Evolutionary conservation across 2,888 invertebrate genomes (phyloP), one percentile per base, ranked within the genome.

Genomic region (Leptopterna dolabrata): DNA sequence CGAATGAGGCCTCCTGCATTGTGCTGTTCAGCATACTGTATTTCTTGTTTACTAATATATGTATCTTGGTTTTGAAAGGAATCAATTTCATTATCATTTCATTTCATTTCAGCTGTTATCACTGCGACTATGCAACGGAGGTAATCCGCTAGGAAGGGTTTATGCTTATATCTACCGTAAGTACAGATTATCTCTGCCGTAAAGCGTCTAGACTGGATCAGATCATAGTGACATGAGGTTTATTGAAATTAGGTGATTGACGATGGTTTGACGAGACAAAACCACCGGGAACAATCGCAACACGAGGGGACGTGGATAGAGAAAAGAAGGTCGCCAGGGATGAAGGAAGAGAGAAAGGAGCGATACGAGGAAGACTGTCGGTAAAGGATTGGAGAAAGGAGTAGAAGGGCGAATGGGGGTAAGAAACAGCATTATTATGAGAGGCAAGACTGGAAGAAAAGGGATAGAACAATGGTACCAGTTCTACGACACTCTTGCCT

Each of bases 401-500:
- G 19, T 63, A 63, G 63, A 63, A 45, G 14, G 45, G 29, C 16
- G 24, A 55, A 45, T 36, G n/a, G 86, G 87, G 78, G 76, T 88
- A 88, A 86, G 87, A 88, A 88, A 88, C 87, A 78, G 87, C 87
- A 88, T 88, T 88, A 88, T 88, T 88, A 88, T 88, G 80, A 87
- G 86, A 55, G 63, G 87, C 76, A 86, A 73, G 87, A 76, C 82
- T 73, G 87, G 82, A 88, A 88, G 87, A 88, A 87, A 88, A 87
- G 89, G 88, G 88, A 88, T 85, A 87, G 87, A 89, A 88, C 88
- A 88, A 89, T 88, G 86, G 88, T 88, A 83, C 87, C 71, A 87
- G 88, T 83, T 87, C 88, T 88, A 87, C 88, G 88, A 87, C 87
- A 88, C 89, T 88, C 88, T 88, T 88, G 88, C 89, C 88, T 88